A percentile compares a stretch with the other conserved stretches of the same genome.
These are phyloP conservation scores for Anthophora plumipes DNA, from an alignment of 2,888 invertebrate species.

Conservation along the genomic window DNA sequence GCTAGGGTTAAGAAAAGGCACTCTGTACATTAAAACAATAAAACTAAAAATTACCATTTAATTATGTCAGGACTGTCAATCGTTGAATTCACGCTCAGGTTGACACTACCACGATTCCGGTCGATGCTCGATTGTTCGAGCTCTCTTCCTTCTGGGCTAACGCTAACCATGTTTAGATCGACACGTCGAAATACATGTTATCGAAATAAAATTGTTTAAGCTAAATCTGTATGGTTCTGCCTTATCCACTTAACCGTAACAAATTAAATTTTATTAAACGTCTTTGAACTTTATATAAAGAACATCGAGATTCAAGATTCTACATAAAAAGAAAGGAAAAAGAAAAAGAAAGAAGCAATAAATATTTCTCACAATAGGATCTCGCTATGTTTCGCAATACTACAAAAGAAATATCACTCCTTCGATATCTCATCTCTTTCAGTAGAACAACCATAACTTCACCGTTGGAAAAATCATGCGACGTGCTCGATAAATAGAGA, in stretches of 20 bases:
- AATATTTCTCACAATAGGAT: not conserved
- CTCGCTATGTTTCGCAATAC: not conserved
- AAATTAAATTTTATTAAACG: not conserved
- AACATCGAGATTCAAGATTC: not conserved
- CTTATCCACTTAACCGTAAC: not conserved
- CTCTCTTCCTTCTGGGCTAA: too few relatives aligned
- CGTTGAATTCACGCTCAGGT: too few relatives aligned
- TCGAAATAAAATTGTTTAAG: too few relatives aligned
- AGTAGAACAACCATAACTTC: conserved; percentile 7
- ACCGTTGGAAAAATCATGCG: conserved; percentile 6
- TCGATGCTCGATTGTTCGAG: too few relatives aligned
- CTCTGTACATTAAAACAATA: too few relatives aligned
- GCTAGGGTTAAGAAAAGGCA: too few relatives aligned
- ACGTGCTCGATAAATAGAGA: conserved; percentile 21
- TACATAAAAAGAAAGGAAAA: not conserved
- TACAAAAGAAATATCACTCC: not conserved
- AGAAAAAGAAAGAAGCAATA: not conserved
- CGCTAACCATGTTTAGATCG: too few relatives aligned
- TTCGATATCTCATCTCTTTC: not conserved
- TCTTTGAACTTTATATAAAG: not conserved
- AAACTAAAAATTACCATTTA: too few relatives aligned
- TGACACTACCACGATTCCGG: too few relatives aligned
- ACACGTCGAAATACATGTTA: too few relatives aligned
- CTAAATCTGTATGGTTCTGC: too few relatives aligned
- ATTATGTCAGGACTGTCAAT: too few relatives aligned